Percentiles rank a stretch among this genome's conserved stretches.
Conservation (phyloP, 2,113 vertebrate genomes). For the Melanocharis versteri region DNA sequence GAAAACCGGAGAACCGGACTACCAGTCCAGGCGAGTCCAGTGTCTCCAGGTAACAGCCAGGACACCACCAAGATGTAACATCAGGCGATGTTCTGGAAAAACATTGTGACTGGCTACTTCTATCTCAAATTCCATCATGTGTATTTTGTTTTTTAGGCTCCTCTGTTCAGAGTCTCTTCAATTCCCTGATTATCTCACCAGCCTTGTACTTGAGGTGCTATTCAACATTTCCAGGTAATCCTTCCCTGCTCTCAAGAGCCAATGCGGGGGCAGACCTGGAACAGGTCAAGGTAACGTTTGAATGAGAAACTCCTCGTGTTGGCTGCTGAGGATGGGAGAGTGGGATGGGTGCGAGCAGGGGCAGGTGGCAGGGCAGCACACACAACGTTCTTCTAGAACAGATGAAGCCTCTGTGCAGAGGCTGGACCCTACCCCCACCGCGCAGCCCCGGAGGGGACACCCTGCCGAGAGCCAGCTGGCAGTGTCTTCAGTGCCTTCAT, state of each 20-base stretch:
- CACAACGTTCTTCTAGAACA: not conserved
- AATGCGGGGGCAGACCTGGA: not conserved
- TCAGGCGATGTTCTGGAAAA: not conserved
- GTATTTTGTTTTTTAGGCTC: not conserved
- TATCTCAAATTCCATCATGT: not conserved
- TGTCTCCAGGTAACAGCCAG: not conserved
- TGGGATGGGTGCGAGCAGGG: not conserved
- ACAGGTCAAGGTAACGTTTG: not conserved
- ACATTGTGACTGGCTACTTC: not conserved
- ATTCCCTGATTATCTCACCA: not conserved
- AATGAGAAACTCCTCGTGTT: not conserved
- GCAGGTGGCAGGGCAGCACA: not conserved
- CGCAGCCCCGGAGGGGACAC: not conserved
- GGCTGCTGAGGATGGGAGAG: not conserved
- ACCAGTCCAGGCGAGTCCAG: not conserved
- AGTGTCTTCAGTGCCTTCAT: not conserved
- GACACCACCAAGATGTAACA: not conserved
- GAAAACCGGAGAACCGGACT: not conserved
- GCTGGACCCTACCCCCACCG: not conserved
- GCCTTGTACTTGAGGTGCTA: not conserved
- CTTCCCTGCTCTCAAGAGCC: not conserved
- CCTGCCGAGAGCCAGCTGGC: not conserved
- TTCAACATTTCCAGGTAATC: not conserved
- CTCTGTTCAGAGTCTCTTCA: not conserved
- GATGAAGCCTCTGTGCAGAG: not conserved